Percentiles rank a stretch among this genome's conserved stretches.
Evolutionary conservation across 2,113 vertebrate genomes (phyloP).

Genomic region (Phaethon lepturus): DNA sequence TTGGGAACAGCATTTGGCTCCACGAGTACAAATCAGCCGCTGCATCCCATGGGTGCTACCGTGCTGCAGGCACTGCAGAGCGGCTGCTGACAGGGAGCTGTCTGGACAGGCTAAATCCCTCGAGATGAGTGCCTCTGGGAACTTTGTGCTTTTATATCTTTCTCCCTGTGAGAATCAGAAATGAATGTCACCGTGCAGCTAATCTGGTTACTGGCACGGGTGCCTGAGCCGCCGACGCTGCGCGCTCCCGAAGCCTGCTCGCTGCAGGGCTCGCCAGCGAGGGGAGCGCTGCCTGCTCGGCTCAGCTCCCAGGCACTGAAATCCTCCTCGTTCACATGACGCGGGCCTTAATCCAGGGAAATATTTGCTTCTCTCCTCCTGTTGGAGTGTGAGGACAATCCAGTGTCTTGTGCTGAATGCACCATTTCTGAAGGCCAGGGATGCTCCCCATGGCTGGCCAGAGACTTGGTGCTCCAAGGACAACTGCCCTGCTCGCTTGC

Average conservation of each 20-base stretch:
- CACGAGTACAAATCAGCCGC: not conserved
- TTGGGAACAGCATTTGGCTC: not conserved
- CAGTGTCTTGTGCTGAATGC: not conserved
- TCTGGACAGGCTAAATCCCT: not conserved
- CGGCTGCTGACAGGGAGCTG: not conserved
- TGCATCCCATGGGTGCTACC: too few species aligned
- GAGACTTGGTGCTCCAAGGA: not conserved
- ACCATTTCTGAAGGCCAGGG: fast-evolving
- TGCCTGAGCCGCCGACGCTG: fast-evolving
- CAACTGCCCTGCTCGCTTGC: not conserved
- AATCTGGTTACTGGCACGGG: fast-evolving
- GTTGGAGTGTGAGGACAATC: not conserved
- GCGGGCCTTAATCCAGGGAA: not conserved
- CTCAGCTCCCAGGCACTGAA: not conserved
- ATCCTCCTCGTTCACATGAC: not conserved
- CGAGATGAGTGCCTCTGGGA: not conserved
- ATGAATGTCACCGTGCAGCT: fast-evolving
- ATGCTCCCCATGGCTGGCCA: not conserved
- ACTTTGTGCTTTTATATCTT: not conserved
- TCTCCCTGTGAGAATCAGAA: not conserved
- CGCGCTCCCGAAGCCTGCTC: not conserved
- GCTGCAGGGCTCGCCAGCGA: not conserved
- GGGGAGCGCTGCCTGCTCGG: not conserved
- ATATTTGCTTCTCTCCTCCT: not conserved
- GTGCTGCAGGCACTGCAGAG: not conserved